Percentiles rank a stretch among this genome's conserved stretches.
These are phyloP conservation scores for Lycocerus yunnanus DNA, from an alignment of 2,888 invertebrate species.

Conservation along the genomic window DNA sequence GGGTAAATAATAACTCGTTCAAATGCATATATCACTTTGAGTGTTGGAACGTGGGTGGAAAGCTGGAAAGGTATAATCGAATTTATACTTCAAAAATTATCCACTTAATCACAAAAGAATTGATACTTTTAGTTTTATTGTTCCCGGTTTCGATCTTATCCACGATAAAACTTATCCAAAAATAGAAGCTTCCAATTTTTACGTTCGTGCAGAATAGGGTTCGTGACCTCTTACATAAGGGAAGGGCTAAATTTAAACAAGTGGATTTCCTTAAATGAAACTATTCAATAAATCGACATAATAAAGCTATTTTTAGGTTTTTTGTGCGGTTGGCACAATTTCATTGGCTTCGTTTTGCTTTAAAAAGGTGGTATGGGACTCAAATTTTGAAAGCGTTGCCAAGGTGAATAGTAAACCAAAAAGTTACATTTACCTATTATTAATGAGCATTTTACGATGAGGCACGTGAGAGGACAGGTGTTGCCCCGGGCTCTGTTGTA, in stretches of 20 bases:
- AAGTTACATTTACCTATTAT: background rate
- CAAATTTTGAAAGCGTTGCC: background rate
- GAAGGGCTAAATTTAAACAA: conserved; percentile 1
- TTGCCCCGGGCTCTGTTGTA: background rate
- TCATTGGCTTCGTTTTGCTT: background rate
- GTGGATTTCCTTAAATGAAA: background rate
- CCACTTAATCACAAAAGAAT: background rate
- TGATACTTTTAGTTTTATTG: background rate
- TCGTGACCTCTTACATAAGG: background rate
- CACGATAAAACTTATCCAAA: background rate
- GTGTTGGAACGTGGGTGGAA: background rate
- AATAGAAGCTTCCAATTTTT: background rate
- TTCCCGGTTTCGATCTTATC: background rate
- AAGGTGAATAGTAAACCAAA: background rate
- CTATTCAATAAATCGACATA: background rate
- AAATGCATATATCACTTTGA: background rate
- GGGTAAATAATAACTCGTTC: background rate
- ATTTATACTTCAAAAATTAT: background rate
- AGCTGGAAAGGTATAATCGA: background rate
- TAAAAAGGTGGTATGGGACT: background rate
- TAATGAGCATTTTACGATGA: background rate
- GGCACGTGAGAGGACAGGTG: background rate
- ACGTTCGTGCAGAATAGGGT: background rate
- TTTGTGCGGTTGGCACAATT: background rate
- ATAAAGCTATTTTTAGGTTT: background rate